Percentiles rank a stretch among this genome's conserved stretches.
Evolutionary conservation across 2,797 vertebrate species (phyloP).

Genomic region (Vultur gryphus): DNA sequence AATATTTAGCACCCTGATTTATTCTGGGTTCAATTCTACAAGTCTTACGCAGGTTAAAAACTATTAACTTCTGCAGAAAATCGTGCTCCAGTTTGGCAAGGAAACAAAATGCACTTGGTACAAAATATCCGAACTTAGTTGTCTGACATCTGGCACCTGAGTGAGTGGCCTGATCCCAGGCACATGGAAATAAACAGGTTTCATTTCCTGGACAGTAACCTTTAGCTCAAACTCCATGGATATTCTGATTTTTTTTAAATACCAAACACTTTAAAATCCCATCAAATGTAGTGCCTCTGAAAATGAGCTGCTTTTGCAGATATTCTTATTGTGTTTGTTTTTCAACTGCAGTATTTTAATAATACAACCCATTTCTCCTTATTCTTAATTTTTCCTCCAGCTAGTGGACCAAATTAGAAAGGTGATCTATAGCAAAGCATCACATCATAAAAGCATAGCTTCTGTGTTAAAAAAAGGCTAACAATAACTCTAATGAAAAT

Average conservation of each 20-base stretch:
- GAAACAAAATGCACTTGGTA: neutral
- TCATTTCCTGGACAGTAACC: neutral
- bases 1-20: neutral
- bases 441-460: neutral
- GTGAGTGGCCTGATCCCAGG: neutral
- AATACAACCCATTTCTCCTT: neutral
- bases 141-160: neutral
- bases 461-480: neutral
- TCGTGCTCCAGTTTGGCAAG: neutral
- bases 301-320: neutral
- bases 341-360: neutral
- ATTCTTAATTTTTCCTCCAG: neutral
- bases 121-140: neutral
- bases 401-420: neutral
- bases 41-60: neutral
- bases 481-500: neutral
- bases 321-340: neutral
- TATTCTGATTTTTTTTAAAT: neutral
- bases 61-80: neutral
- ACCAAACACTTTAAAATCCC: neutral
- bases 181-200: neutral
- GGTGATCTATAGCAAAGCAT: neutral
- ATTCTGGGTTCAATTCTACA: neutral
- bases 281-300: neutral
- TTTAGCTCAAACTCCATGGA: neutral